Percentiles rank a stretch among this genome's conserved stretches.
phyloP scores from a whole-genome alignment of 2,888 invertebrate species.

The Furcula furcula region DNA sequence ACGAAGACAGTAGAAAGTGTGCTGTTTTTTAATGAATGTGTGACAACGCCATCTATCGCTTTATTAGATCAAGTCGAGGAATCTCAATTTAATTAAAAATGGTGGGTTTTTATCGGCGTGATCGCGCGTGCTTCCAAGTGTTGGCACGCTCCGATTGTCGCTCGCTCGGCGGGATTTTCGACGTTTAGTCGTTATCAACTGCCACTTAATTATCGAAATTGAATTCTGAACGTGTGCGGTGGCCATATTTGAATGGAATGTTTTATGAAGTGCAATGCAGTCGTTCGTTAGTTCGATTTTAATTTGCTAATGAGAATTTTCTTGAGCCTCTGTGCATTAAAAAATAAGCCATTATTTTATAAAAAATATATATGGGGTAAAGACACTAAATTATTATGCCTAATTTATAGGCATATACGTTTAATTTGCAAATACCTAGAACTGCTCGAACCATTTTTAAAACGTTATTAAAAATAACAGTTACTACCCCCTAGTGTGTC shows the following conservation, averaged over 20 bases:
- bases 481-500: constrained; percentile 21
- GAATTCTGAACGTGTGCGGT: constrained; percentile 47
- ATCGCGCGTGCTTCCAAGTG: constrained; percentile 66
- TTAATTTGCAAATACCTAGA: no score
- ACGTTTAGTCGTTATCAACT: constrained; percentile 56
- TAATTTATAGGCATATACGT: no score
- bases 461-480: constrained; percentile 13
- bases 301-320: constrained; percentile 33
- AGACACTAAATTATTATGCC: no score
- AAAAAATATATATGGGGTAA: no score
- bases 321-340: no score
- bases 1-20: constrained; percentile 5
- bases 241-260: constrained; percentile 29
- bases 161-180: constrained; percentile 35
- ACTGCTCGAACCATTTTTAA: no score
- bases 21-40: neutral
- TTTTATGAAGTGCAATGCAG: constrained; percentile 28
- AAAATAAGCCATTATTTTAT: no score
- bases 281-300: constrained; percentile 40
- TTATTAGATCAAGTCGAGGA: constrained; percentile 52
- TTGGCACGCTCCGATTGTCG: constrained; percentile 63
- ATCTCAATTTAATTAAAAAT: constrained; percentile 79
- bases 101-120: constrained; percentile 57
- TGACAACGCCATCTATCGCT: constrained; percentile 23
- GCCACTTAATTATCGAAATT: constrained; percentile 73